A percentile compares a stretch with the other conserved stretches of the same genome.
Evolutionary conservation across 2,888 invertebrate genomes (phyloP).

Genomic region (Cenopis cana): DNA sequence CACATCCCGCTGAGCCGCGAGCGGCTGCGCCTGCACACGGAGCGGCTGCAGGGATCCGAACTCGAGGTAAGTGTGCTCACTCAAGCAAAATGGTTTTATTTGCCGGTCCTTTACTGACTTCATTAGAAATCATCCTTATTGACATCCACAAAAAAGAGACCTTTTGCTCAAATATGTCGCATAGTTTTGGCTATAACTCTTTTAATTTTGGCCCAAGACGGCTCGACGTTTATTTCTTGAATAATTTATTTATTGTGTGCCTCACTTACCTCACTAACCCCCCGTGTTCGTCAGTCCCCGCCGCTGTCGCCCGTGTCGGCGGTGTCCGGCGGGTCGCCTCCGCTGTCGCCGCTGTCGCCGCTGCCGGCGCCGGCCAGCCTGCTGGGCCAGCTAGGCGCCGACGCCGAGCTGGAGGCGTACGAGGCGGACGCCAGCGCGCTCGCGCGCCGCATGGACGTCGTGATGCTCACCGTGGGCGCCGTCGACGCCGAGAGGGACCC

Average conservation of each 20-base stretch:
- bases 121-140: too few species aligned
- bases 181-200: too few species aligned
- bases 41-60: constrained; percentile 1
- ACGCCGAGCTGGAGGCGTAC: constrained; percentile 56
- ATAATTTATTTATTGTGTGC: background rate
- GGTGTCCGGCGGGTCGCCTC: constrained; percentile 9
- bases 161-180: too few species aligned
- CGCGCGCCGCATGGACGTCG: constrained; percentile 83
- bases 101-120: background rate
- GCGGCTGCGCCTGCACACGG: constrained; percentile 3
- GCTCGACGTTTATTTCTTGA: too few species aligned
- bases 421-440: constrained; percentile 59
- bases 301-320: constrained; percentile 20
- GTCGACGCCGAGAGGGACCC: constrained; percentile 86
- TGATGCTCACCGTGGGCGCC: constrained; percentile 85
- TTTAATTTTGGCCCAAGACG: too few species aligned
- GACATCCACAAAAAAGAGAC: too few species aligned
- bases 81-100: too few species aligned
- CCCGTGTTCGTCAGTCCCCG: constrained; percentile 8
- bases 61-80: constrained; percentile 17
- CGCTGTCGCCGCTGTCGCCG: constrained; percentile 33
- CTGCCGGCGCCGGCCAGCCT: constrained; percentile 50
- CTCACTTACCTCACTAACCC: background rate
- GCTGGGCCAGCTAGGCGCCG: constrained; percentile 51
- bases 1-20: constrained; percentile 14